phyloP scores from a whole-genome alignment of 2,888 invertebrate genomes.

The Carterocephalus palaemon region DNA sequence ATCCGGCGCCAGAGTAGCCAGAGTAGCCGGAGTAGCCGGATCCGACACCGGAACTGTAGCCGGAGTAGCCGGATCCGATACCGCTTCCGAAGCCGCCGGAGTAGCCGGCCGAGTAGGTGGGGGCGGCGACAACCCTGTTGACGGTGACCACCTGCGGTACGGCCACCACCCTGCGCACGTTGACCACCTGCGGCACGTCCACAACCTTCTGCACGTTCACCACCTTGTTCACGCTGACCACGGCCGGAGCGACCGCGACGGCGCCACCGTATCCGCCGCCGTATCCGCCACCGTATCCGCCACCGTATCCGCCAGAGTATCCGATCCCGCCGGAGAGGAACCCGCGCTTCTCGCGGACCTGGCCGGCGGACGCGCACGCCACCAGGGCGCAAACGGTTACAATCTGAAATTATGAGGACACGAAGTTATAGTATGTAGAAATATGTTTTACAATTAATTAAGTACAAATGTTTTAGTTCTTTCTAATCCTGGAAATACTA shows the following conservation, averaged over 20 bases:
- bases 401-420: constrained; percentile 23
- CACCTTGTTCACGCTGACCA: constrained; percentile 47
- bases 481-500: no score
- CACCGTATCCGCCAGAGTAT: constrained; percentile 5
- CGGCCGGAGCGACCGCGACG: constrained; percentile 32
- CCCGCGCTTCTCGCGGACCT: constrained; percentile 33
- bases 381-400: constrained; percentile 27
- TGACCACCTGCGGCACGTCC: constrained; percentile 44
- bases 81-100: constrained; percentile 23
- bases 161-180: constrained; percentile 48
- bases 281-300: constrained; percentile 5
- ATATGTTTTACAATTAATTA: no score
- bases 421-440: no score
- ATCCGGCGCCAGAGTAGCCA: constrained; percentile 27
- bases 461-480: no score
- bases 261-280: constrained; percentile 13
- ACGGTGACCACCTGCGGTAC: constrained; percentile 54
- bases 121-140: constrained; percentile 49
- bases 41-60: constrained; percentile 15
- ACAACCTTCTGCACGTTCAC: constrained; percentile 44
- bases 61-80: constrained; percentile 16
- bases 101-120: constrained; percentile 32
- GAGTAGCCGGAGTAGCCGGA: constrained; percentile 21
- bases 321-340: neutral
- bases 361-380: constrained; percentile 27